A percentile compares a stretch with the other conserved stretches of the same genome.
Conservation (phyloP, 2,888 invertebrate species). For the Dynastes maya region DNA sequence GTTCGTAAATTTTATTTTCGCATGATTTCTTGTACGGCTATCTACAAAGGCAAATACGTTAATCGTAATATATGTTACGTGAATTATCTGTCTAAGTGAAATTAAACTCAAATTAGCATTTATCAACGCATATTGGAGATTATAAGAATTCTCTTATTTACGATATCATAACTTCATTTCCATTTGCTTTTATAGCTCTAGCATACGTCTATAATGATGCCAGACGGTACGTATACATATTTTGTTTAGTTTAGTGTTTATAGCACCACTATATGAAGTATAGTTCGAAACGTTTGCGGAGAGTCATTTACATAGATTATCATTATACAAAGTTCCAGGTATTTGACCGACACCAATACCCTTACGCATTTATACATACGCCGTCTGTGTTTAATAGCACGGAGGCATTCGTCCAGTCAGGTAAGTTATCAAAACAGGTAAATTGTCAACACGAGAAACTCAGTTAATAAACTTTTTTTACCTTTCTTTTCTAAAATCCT, state of each 20-base stretch:
- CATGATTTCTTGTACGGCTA: too few species aligned
- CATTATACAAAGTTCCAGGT: slow-evolving; percentile 4
- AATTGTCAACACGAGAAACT: slow-evolving; percentile 38
- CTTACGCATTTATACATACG: neutral
- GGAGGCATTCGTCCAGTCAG: slow-evolving; percentile 20
- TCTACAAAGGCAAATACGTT: too few species aligned
- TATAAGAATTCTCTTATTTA: too few species aligned
- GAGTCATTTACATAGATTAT: slow-evolving; percentile 1
- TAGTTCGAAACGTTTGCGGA: neutral
- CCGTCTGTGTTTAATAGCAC: neutral
- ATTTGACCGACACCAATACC: slow-evolving; percentile 17
- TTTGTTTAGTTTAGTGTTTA: neutral
- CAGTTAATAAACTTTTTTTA: slow-evolving; percentile 32
- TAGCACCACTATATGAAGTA: neutral
- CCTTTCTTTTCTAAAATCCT: slow-evolving; percentile 27
- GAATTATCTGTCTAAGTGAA: too few species aligned
- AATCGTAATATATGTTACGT: too few species aligned
- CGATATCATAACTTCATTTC: too few species aligned
- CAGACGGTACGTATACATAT: too few species aligned
- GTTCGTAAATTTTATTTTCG: too few species aligned
- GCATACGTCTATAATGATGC: too few species aligned
- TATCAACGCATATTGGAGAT: too few species aligned
- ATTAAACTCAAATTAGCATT: too few species aligned
- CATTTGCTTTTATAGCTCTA: too few species aligned
- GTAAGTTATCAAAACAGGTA: slow-evolving; percentile 44